Conservation (phyloP, 1,140 invertebrate genomes). For the Akabosia matsudoensis region DNA sequence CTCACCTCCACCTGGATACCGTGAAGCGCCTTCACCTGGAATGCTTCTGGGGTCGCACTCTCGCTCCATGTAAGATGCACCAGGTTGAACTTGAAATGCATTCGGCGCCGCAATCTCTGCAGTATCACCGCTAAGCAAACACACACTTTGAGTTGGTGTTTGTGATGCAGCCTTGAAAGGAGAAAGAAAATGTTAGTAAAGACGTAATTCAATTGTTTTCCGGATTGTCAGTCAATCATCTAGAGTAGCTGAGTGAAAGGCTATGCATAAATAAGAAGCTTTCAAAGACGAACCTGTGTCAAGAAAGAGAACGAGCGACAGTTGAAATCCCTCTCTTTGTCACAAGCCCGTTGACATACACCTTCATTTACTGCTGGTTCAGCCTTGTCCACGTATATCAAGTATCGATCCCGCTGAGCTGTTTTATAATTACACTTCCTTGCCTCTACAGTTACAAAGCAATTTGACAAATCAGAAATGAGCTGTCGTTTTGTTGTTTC, state of each 20-base stretch:
- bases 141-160: conserved; percentile 47
- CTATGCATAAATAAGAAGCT: neutral
- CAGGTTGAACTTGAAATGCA: conserved; percentile 51
- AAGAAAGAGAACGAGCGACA: conserved; percentile 57
- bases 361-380: conserved; percentile 52
- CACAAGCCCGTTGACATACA: conserved; percentile 54
- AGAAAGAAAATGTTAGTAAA: neutral
- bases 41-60: conserved; percentile 49
- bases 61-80: conserved; percentile 53
- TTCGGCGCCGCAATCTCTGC: conserved; percentile 50
- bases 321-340: conserved; percentile 55
- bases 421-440: conserved; percentile 51
- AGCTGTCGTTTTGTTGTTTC: too few species aligned
- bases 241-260: neutral
- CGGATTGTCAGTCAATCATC: too few species aligned
- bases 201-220: neutral
- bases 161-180: conserved; percentile 14
- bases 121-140: conserved; percentile 53
- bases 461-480: conserved; percentile 3
- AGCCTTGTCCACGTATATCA: conserved; percentile 55
- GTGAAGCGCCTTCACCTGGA: neutral
- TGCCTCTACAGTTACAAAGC: conserved; percentile 47
- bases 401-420: conserved; percentile 51
- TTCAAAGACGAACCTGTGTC: conserved; percentile 49
- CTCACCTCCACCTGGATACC: conserved; percentile 24